These are phyloP conservation scores for Calosoma granatense DNA, from an alignment of 1,140 invertebrate species.

Conservation along the genomic window DNA sequence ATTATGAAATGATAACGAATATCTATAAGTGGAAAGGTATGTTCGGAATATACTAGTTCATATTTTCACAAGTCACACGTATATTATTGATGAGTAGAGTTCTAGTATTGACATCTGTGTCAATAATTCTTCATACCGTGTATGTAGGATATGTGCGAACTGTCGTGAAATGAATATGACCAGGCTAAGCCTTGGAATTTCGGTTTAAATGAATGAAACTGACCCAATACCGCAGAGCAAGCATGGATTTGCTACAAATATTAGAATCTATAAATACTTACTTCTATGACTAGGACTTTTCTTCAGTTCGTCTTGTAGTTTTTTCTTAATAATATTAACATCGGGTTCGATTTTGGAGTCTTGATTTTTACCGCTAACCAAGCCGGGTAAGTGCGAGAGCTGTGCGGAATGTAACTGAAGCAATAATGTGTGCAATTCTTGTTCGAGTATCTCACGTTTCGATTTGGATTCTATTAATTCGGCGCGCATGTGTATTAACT, in stretches of 20 bases:
- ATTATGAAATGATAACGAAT: background rate
- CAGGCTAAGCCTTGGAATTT: too few relatives aligned
- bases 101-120: too few relatives aligned
- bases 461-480: constrained; percentile 56
- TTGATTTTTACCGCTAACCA: constrained; percentile 32
- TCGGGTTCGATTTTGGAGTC: constrained; percentile 31
- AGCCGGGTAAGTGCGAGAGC: constrained; percentile 34
- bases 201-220: too few relatives aligned
- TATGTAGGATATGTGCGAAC: too few relatives aligned
- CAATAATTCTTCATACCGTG: too few relatives aligned
- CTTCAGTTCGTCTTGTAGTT: constrained; percentile 33
- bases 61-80: too few relatives aligned
- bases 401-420: constrained; percentile 52
- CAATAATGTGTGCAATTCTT: constrained; percentile 51
- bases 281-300: constrained; percentile 30
- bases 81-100: too few relatives aligned
- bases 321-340: constrained; percentile 32
- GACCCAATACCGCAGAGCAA: too few relatives aligned
- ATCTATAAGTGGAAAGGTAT: too few relatives aligned
- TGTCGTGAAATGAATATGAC: too few relatives aligned
- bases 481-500: constrained; percentile 58
- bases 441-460: constrained; percentile 44
- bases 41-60: too few relatives aligned
- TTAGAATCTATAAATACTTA: constrained; percentile 10
- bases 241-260: too few relatives aligned